phyloP scores from a whole-genome alignment of 1,140 invertebrate genomes.

The Oedothorax gibbosus region DNA sequence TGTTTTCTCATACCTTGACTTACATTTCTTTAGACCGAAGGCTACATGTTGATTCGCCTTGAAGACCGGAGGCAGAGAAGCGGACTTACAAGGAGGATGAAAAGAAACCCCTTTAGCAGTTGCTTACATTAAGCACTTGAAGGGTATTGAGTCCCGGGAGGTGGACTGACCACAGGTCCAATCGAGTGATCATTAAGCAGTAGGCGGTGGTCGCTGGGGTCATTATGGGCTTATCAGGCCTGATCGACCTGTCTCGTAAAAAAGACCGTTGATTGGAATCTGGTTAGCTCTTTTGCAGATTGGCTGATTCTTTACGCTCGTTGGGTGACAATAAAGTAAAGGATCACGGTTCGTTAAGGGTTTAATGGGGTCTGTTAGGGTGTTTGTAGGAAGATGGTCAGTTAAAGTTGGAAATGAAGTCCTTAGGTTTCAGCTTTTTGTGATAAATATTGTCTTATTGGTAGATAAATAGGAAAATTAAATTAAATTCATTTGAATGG shows the following conservation, averaged over 20 bases:
- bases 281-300: conserved; percentile 47
- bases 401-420: not conserved
- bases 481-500: too few relatives aligned
- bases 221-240: conserved; percentile 58
- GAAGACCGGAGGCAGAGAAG: not conserved
- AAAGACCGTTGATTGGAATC: conserved; percentile 53
- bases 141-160: conserved; percentile 56
- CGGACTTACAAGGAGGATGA: not conserved
- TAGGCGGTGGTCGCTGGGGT: conserved; percentile 52
- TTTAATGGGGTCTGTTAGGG: not conserved
- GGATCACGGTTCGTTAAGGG: not conserved
- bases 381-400: too few relatives aligned
- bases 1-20: conserved; percentile 28
- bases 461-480: too few relatives aligned
- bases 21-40: conserved; percentile 2
- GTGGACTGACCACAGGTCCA: conserved; percentile 53
- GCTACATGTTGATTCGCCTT: not conserved
- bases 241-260: conserved; percentile 59
- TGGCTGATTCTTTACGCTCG: conserved; percentile 47
- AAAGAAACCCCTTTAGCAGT: conserved; percentile 21
- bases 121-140: conserved; percentile 56
- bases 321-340: conserved; percentile 33
- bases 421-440: too few relatives aligned
- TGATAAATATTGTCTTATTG: too few relatives aligned
- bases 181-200: conserved; percentile 55